phyloP scores from a whole-genome alignment of 2,888 invertebrate species.

The Acleris cristana region DNA sequence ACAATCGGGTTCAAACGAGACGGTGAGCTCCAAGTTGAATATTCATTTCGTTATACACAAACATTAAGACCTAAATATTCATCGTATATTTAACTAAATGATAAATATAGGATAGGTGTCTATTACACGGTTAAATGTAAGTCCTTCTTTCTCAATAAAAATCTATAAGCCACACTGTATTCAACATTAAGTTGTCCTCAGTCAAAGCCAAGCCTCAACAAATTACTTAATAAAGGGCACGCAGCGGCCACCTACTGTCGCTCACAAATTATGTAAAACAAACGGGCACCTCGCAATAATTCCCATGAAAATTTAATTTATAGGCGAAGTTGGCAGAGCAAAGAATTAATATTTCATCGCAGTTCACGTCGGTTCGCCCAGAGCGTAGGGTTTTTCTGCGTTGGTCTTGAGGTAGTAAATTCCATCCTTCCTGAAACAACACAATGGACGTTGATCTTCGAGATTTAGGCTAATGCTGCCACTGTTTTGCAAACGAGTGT shows the following conservation, averaged over 20 bases:
- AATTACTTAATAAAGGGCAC: conserved; percentile 8
- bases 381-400: conserved; percentile 78
- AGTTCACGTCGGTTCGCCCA: conserved; percentile 63
- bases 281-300: conserved; percentile 53
- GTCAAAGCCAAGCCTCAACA: background rate
- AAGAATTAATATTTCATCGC: conserved; percentile 61
- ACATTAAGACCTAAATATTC: background rate
- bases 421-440: conserved; percentile 80
- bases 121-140: too few relatives aligned
- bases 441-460: conserved; percentile 62
- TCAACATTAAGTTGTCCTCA: too few relatives aligned
- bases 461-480: conserved; percentile 63
- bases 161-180: too few relatives aligned
- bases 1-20: conserved; percentile 21
- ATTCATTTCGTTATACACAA: conserved; percentile 21
- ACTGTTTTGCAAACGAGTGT: conserved; percentile 59
- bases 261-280: conserved; percentile 45
- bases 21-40: conserved; percentile 23
- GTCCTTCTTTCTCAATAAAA: too few relatives aligned
- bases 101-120: too few relatives aligned
- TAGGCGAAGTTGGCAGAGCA: conserved; percentile 62
- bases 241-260: conserved; percentile 41
- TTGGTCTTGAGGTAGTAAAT: conserved; percentile 82
- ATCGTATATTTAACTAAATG: too few relatives aligned
- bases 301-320: conserved; percentile 66